Base-by-base conservation (phyloP, 2,113 vertebrate species). In the Rattus norvegicus region DNA sequence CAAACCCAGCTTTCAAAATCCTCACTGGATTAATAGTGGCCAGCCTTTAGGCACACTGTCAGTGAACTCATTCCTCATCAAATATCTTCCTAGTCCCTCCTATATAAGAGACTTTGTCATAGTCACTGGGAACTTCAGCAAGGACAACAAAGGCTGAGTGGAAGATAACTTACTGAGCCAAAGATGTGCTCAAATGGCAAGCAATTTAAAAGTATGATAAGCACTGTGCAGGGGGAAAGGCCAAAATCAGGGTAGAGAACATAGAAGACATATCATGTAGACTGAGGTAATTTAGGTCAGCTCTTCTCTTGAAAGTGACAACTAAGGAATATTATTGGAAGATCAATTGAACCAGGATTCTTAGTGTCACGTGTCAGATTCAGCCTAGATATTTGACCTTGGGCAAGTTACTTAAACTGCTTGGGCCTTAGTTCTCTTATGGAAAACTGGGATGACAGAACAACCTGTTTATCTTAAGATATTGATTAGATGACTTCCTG, bases 1-100 rank as follows among this genome's bases (percentile, higher is more conserved):
- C 63, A n/a, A 76, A 94, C 33, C 30, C 33, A 80, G n/a, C 1
- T 90, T 77, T 93, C 83, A 79, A 91, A 89, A 69, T 86, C 76
- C 67, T 91, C 73, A 33, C 13, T 89, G 61, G 36, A 63, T 88
- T 65, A 75, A 67, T 52, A 11, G 52, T 93, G 26, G 20, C 47
- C 79, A 95, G n/a, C 12, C 26, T 94, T 91, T 24, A 79, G 33
- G 17, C 49, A 28, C 12, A 63, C 12, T 24, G 3, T 87, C 36
- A 49, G 54, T 56, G 61, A 94, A 94, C 36, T 72, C 49, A 36
- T 73, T 83, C 17, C 52, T 67, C 52, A 73, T 54, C 13, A 49
- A 75, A 79, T 80, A 59, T 20, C 0, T 69, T 59, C 43, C 7
- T 52, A 76, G 52, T 79, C 79, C 47, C 81, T 75, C 19, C 70